Base-by-base conservation (phyloP, 1,140 invertebrate species). In the Nephila pilipes region DNA sequence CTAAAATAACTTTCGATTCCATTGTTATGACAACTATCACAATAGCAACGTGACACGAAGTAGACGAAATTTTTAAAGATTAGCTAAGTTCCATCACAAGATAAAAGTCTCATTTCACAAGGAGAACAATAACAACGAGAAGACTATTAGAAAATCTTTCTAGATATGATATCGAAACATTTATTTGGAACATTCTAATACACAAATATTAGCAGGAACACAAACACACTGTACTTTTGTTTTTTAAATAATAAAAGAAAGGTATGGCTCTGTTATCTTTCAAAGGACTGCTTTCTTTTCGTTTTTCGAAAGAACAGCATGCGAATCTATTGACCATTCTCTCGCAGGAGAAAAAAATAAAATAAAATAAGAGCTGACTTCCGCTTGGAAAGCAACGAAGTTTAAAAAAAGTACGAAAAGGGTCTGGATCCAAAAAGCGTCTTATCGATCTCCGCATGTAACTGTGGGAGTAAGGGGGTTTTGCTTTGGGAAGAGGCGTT, bases 311-410 rank as follows among this genome's bases (percentile, higher is more conserved):
- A 75, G 69, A 75, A 46, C 46, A 46, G 46, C 46, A 75, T 75
- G 29, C 32, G 69, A 75, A 75, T 75, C 69, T 75, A 75, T 75
- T 75, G 69, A 75, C 69, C 32, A 18, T 75, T 69, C 32, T 29
- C 65, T 29, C 25, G 25, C 4, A 32, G 12, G 18, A 46, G 46
- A 46, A 46, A 10, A 46, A 46, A 46, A 46, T 46, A 46, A 46
- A 8, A 22, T 20, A 60, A 36, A 75, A 36, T 36, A 75, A 32
- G 2, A 32, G 18, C 29, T 29, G 69, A 75, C 69, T 75, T 75
- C 69, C 69, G 69, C 69, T 75, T 14, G 69, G 57, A 60, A 75
- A 5, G 18, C 14, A 32, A 75, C 2, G 29, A 32, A 75, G 2
- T 5, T 18, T 12, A 16, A 75, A 65, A 10, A 29, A 25, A 65